phyloP scores from a whole-genome alignment of 2,888 invertebrate species.

The Eueremaeus valkanovi region DNA sequence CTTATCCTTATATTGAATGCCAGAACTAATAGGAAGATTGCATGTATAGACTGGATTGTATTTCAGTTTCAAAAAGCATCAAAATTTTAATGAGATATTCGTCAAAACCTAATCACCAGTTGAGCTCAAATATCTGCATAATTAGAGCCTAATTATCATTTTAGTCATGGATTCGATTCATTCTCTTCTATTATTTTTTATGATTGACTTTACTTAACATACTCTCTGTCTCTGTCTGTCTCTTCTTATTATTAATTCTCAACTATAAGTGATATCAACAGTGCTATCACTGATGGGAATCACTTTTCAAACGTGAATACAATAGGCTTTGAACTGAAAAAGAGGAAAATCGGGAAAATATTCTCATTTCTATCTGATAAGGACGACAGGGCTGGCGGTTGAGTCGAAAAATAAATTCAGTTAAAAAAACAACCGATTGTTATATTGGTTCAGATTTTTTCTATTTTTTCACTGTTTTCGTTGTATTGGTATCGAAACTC shows the following conservation, averaged over 20 bases:
- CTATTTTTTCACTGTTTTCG: background rate
- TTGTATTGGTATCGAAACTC: background rate
- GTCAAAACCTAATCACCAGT: background rate
- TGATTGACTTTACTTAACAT: too few species aligned
- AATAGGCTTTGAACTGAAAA: background rate
- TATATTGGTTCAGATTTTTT: background rate
- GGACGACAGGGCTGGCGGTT: background rate
- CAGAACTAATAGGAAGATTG: constrained; percentile 6
- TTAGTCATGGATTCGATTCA: constrained; percentile 4
- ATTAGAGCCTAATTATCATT: constrained; percentile 19
- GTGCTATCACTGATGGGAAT: background rate
- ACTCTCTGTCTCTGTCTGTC: too few species aligned
- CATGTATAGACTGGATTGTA: background rate
- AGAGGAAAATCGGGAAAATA: background rate
- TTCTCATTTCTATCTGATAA: background rate
- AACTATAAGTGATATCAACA: too few species aligned
- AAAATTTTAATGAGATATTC: constrained; percentile 14
- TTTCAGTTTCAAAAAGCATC: background rate
- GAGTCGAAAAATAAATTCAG: background rate
- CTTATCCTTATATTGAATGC: background rate
- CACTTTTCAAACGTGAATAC: background rate
- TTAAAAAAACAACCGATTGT: background rate
- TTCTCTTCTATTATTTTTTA: too few species aligned
- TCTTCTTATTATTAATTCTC: too few species aligned
- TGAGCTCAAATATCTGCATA: background rate